Evolutionary conservation across 2,797 vertebrate genomes (phyloP).

Genomic region (Antennarius maculatus): DNA sequence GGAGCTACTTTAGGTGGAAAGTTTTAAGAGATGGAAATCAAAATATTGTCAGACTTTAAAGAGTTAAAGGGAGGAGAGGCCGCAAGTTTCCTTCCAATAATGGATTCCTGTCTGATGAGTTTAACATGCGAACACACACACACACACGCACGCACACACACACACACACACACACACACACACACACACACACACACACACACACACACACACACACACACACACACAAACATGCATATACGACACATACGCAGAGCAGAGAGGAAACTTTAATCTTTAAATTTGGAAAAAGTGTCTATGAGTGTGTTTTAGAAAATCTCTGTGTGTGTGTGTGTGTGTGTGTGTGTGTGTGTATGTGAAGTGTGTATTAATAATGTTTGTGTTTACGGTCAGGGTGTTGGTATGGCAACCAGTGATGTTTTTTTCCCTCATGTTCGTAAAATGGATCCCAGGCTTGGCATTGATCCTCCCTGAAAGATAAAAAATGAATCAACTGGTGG

Average conservation of each 20-base stretch:
- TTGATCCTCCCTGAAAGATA: slow-evolving; percentile 87
- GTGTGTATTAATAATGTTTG: neutral
- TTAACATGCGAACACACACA: slow-evolving; percentile 53
- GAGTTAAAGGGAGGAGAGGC: slow-evolving; percentile 43
- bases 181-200: slow-evolving; percentile 21
- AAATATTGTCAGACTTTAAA: slow-evolving; percentile 17
- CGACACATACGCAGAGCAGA: neutral
- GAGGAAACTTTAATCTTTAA: slow-evolving; percentile 9
- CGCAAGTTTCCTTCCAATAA: slow-evolving; percentile 38
- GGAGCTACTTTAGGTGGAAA: neutral
- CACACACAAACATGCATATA: neutral
- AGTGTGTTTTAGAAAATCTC: neutral
- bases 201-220: neutral
- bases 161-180: slow-evolving; percentile 21
- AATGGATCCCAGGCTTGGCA: slow-evolving; percentile 90
- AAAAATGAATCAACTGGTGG: neutral
- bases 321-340: neutral
- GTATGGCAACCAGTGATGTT: slow-evolving; percentile 94
- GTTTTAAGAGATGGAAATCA: slow-evolving; percentile 1
- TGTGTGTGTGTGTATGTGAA: neutral
- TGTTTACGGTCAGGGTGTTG: slow-evolving; percentile 89
- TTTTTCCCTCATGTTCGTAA: slow-evolving; percentile 88
- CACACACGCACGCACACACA: slow-evolving; percentile 22
- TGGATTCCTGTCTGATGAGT: slow-evolving; percentile 66
- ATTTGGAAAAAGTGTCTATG: slow-evolving; percentile 2